Percentiles rank a stretch among this genome's conserved stretches.
phyloP scores from a whole-genome alignment of 1,140 invertebrate genomes.

The Trialeurodes vaporariorum region DNA sequence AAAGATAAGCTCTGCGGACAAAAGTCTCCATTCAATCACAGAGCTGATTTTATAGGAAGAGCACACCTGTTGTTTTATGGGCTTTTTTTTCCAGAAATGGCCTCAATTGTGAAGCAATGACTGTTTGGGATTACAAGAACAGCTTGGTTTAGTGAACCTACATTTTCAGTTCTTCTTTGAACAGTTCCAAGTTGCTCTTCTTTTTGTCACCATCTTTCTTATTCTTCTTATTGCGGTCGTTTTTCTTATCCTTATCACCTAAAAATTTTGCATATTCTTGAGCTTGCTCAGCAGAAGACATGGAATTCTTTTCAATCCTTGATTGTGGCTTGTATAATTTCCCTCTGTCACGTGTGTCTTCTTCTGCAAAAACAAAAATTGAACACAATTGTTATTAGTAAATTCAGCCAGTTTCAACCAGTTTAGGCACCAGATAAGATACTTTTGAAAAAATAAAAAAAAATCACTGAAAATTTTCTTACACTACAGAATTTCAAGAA shows the following conservation, averaged over 20 bases:
- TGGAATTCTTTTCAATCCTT: slow-evolving; percentile 49
- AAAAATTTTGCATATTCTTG: slow-evolving; percentile 61
- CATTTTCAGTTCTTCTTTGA: slow-evolving; percentile 90
- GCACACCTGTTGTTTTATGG: too few species aligned
- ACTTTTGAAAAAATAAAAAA: slow-evolving; percentile 6
- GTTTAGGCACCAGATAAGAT: too few species aligned
- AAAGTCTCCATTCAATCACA: too few species aligned
- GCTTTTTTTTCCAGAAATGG: too few species aligned
- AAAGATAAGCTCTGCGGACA: too few species aligned
- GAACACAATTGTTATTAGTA: too few species aligned
- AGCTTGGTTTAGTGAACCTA: slow-evolving; percentile 32
- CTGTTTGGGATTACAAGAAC: too few species aligned
- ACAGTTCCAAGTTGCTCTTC: slow-evolving; percentile 93
- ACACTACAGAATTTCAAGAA: not conserved
- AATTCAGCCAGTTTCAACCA: too few species aligned
- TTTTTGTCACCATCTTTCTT: slow-evolving; percentile 79
- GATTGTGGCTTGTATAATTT: slow-evolving; percentile 90
- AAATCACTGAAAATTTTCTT: slow-evolving; percentile 11
- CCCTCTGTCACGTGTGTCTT: slow-evolving; percentile 78
- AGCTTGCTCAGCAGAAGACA: slow-evolving; percentile 41
- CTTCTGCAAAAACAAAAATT: slow-evolving; percentile 41
- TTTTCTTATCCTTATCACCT: slow-evolving; percentile 40
- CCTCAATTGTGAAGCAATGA: too few species aligned
- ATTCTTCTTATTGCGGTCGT: slow-evolving; percentile 59
- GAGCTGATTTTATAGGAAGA: too few species aligned